Base-by-base conservation (phyloP, 2,888 invertebrate species). In the Podabrus alpinus region DNA sequence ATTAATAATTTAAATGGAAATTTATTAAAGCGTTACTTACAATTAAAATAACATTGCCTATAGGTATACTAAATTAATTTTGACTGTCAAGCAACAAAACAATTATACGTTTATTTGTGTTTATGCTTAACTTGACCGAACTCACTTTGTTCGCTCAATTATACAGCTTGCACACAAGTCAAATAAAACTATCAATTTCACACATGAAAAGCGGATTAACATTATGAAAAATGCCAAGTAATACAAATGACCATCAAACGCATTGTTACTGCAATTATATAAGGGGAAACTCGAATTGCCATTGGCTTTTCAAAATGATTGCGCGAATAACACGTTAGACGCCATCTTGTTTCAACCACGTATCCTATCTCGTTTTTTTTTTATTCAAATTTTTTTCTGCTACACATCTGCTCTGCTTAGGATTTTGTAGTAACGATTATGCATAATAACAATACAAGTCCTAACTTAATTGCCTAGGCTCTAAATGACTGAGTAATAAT, bases 181-280 rank as follows among this genome's bases (percentile, higher is more conserved):
- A 77, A 82, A 82, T 82, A 81, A 64, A 81, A 82, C 82, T 82
- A 82, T 82, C 83, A 83, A 84, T 84, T 84, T 83, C 82, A 81
- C 81, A 81, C 80, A 80, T 77, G 80, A 78, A 69, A 64, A 69
- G 79, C 74, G 76, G 77, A 80, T 80, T 79, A 79, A 72, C 79
- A 69, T 71, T 72, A 69, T 67, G 69, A 72, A 78, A 76, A 77
- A 69, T 66, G 60, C n/a, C 24, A 66, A 61, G 64, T 69, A 69
- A 70, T 72, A 72, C 67, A 77, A 73, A 76, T 73, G 75, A 77
- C 72, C 72, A 71, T 77, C 74, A 64, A 62, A 74, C 69, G 67
- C 74, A 71, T 72, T 75, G 77, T 75, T 75, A 71, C 68, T 60
- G 69, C 75, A 78, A 79, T 72, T 71, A 74, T 71, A 76, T 72